phyloP scores from a whole-genome alignment of 2,797 vertebrate species.

The Gymnopithys bicolor region DNA sequence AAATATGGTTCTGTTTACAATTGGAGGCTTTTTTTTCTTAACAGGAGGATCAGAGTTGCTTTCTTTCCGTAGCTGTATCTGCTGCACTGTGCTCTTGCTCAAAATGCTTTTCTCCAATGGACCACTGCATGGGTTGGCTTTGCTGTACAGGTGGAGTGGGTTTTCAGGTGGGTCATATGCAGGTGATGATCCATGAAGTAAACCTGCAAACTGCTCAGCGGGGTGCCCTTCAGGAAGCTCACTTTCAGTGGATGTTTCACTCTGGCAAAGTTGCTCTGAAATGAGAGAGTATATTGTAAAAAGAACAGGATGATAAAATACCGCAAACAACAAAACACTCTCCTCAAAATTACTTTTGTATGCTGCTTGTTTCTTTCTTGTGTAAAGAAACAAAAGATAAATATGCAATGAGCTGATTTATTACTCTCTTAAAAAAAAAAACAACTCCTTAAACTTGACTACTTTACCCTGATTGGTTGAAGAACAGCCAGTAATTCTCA shows the following conservation, averaged over 20 bases:
- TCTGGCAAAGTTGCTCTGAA: slow-evolving; percentile 75
- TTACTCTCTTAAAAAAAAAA: neutral
- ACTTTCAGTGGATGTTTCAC: slow-evolving; percentile 72
- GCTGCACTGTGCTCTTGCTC: slow-evolving; percentile 74
- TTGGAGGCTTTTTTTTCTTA: slow-evolving; percentile 87
- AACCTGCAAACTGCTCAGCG: slow-evolving; percentile 91
- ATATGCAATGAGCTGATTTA: neutral
- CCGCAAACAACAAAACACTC: neutral
- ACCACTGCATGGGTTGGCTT: slow-evolving; percentile 74
- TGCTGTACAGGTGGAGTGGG: slow-evolving; percentile 90
- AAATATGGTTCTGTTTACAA: slow-evolving; percentile 94
- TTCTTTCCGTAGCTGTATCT: slow-evolving; percentile 71
- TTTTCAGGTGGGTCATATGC: slow-evolving; percentile 93
- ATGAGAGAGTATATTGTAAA: slow-evolving; percentile 15
- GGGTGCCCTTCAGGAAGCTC: slow-evolving; percentile 87
- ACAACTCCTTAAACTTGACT: neutral
- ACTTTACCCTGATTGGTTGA: neutral
- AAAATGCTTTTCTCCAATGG: slow-evolving; percentile 70
- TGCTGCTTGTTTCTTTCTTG: neutral
- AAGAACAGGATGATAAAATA: neutral
- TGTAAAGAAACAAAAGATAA: neutral
- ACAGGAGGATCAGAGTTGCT: slow-evolving; percentile 70
- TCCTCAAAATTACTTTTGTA: neutral
- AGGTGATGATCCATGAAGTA: slow-evolving; percentile 95
- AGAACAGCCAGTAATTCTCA: neutral